Percentiles rank a stretch among this genome's conserved stretches.
phyloP scores from a whole-genome alignment of 2,113 vertebrate genomes.

The Notarius quadriscutis region DNA sequence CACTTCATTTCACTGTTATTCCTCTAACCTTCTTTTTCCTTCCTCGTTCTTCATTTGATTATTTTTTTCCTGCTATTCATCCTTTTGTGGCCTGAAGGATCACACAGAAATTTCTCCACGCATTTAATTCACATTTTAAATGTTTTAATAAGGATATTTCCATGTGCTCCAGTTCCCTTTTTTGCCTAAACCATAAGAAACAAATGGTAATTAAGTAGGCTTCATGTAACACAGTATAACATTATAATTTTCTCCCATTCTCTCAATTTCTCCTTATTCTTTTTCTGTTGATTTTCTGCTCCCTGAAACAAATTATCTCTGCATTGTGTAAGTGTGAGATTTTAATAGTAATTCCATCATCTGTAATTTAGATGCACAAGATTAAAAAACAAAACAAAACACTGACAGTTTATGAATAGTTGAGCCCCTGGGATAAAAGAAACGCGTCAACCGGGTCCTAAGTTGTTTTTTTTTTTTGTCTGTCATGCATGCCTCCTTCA shows the following conservation, averaged over 20 bases:
- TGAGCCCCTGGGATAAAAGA: neutral
- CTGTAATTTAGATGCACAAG: slow-evolving; percentile 9
- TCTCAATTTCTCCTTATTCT: neutral
- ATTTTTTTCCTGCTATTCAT: slow-evolving; percentile 45
- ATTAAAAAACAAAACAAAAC: neutral
- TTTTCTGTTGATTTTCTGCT: neutral
- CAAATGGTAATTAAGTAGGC: neutral
- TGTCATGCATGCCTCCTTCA: slow-evolving; percentile 36
- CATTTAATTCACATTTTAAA: neutral
- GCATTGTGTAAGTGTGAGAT: neutral
- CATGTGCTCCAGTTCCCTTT: neutral
- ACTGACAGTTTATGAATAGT: slow-evolving; percentile 2
- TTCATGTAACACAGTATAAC: neutral
- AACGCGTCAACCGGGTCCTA: neutral
- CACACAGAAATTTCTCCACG: neutral
- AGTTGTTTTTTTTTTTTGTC: neutral
- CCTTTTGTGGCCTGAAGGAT: neutral
- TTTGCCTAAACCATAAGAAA: neutral
- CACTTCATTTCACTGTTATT: slow-evolving; percentile 27
- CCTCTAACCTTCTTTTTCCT: slow-evolving; percentile 1
- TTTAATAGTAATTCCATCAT: slow-evolving; percentile 27
- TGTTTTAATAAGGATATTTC: neutral
- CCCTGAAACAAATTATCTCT: neutral
- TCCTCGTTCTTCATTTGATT: neutral
- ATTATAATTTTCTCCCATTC: neutral